A percentile compares a stretch with the other conserved stretches of the same genome.
These are phyloP conservation scores for Axinella damicornis DNA, from an alignment of 37 sponge, comb jelly and placozoan genomes.

Conservation along the genomic window DNA sequence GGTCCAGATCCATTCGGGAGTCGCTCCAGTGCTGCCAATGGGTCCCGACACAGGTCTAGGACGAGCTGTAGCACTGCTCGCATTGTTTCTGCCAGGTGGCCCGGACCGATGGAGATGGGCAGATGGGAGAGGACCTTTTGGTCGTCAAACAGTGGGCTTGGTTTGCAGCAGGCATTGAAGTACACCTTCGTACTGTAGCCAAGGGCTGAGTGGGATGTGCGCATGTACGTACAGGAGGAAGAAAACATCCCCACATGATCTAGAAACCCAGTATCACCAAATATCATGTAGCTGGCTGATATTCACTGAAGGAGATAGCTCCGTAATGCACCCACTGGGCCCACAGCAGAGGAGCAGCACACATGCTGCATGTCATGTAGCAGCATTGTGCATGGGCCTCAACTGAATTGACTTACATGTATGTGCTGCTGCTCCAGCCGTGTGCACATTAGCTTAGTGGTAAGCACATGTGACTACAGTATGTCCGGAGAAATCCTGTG, in stretches of 20 bases:
- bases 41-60: conserved; percentile 59
- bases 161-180: conserved; percentile 87
- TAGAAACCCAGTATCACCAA: too few species aligned
- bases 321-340: too few species aligned
- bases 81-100: conserved; percentile 57
- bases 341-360: too few species aligned
- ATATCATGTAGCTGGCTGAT: too few species aligned
- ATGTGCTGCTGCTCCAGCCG: too few species aligned
- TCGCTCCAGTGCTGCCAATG: conserved; percentile 28
- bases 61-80: conserved; percentile 56
- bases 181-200: conserved; percentile 85
- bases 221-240: background rate
- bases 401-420: too few species aligned
- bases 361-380: too few species aligned
- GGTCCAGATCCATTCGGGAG: conserved; percentile 59
- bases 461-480: too few species aligned
- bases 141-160: conserved; percentile 58
- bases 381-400: too few species aligned
- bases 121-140: conserved; percentile 38
- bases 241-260: background rate
- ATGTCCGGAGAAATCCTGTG: too few species aligned
- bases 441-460: too few species aligned
- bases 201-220: conserved; percentile 42
- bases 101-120: conserved; percentile 64
- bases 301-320: too few species aligned